Evolutionary conservation across 1,140 invertebrate genomes (phyloP).

Genomic region (Monochamus saltuarius): DNA sequence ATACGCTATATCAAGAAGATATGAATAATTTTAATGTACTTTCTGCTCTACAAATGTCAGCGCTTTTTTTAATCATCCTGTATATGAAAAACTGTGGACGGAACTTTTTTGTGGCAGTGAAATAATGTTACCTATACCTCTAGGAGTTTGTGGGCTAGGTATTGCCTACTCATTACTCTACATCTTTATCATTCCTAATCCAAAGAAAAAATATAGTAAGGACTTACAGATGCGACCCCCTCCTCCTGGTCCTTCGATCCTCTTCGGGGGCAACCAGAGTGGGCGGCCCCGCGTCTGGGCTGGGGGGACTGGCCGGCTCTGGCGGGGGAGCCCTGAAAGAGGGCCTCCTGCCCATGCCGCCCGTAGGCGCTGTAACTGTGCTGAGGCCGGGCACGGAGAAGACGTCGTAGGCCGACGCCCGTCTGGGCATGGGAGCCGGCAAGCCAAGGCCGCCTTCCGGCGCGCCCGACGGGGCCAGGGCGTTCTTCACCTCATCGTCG

Average conservation of each 20-base stretch:
- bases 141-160: no score
- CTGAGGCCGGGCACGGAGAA: constrained; percentile 57
- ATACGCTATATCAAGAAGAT: no score
- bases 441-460: constrained; percentile 59
- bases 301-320: constrained; percentile 58
- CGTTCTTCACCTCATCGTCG: constrained; percentile 71
- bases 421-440: constrained; percentile 67
- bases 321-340: constrained; percentile 66
- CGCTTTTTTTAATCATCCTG: no score
- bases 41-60: no score
- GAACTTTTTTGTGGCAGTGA: no score
- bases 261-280: constrained; percentile 64
- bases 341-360: constrained; percentile 58
- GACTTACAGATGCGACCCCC: constrained; percentile 78
- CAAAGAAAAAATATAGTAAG: no score
- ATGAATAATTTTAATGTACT: no score
- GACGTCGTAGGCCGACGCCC: constrained; percentile 79
- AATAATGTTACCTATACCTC: no score
- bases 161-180: no score
- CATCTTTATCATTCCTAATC: no score
- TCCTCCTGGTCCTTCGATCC: constrained; percentile 68
- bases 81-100: no score
- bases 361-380: constrained; percentile 45
- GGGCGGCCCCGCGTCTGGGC: constrained; percentile 54
- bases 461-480: constrained; percentile 40